Conservation (phyloP, 2,888 invertebrate species). For the Schizotus pectinicornis region DNA sequence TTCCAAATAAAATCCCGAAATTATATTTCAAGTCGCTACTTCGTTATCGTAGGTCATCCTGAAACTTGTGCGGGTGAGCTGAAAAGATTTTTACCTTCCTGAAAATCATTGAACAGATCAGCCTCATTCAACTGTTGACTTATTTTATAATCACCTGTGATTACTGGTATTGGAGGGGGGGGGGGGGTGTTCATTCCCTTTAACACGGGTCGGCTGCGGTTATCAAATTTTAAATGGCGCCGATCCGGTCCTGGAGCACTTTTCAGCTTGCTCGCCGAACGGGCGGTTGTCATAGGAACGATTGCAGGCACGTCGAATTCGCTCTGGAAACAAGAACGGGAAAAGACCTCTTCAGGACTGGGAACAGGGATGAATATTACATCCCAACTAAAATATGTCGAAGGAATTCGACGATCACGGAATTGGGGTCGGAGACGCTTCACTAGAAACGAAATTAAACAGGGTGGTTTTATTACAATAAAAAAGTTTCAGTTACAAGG, state of each 20-base stretch:
- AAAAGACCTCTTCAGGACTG: constrained; percentile 22
- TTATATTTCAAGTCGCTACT: too few species aligned
- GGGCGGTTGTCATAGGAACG: constrained; percentile 32
- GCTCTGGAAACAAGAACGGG: constrained; percentile 20
- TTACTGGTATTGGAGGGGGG: too few species aligned
- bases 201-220: neutral
- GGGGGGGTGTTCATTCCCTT: too few species aligned
- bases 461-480: too few species aligned
- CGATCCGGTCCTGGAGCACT: constrained; percentile 19
- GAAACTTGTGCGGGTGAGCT: too few species aligned
- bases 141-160: too few species aligned
- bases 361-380: constrained; percentile 23
- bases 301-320: constrained; percentile 20
- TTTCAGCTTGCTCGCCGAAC: constrained; percentile 22
- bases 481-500: too few species aligned
- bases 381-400: constrained; percentile 28
- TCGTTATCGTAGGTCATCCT: too few species aligned
- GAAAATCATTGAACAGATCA: too few species aligned
- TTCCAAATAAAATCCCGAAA: too few species aligned
- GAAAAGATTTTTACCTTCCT: too few species aligned
- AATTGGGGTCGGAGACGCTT: neutral
- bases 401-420: constrained; percentile 18
- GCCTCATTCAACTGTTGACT: too few species aligned
- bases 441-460: neutral
- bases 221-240: constrained; percentile 6